Evolutionary conservation across 2,113 vertebrate genomes (phyloP).

Genomic region (Aythya baeri): DNA sequence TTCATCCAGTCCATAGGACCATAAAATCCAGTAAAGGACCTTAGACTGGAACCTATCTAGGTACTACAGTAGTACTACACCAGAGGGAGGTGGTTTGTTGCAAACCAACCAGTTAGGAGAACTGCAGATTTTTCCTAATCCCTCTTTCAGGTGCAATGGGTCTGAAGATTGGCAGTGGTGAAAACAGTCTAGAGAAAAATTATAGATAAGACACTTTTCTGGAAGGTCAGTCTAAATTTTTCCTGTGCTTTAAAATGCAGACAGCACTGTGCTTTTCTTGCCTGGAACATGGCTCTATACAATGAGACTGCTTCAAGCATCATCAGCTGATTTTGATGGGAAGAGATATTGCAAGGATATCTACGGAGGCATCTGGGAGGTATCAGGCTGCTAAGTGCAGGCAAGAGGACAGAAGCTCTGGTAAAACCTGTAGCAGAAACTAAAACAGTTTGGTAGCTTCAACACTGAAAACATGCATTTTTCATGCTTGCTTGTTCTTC

Average conservation of each 20-base stretch:
- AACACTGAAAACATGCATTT: background rate
- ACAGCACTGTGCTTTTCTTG: no score
- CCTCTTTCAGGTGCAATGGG: background rate
- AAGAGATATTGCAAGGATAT: background rate
- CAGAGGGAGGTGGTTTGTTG: accelerated
- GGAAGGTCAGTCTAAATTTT: background rate
- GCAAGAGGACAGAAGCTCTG: background rate
- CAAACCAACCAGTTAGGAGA: background rate
- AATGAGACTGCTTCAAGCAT: background rate
- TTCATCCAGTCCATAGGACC: background rate
- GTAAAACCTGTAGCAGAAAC: background rate
- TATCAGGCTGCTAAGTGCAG: background rate
- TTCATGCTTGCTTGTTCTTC: background rate
- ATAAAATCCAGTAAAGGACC: background rate
- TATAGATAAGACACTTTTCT: background rate
- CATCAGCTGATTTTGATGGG: background rate
- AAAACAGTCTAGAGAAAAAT: background rate
- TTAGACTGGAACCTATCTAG: background rate
- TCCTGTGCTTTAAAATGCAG: background rate
- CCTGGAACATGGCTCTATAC: background rate
- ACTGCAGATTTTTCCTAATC: background rate
- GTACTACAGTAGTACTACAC: no score
- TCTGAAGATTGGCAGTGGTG: background rate
- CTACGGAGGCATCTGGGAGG: background rate
- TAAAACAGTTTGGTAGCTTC: background rate